A percentile compares a stretch with the other conserved stretches of the same genome.
These are phyloP conservation scores for Patella pellucida DNA, from an alignment of 2,888 invertebrate genomes.

Conservation along the genomic window DNA sequence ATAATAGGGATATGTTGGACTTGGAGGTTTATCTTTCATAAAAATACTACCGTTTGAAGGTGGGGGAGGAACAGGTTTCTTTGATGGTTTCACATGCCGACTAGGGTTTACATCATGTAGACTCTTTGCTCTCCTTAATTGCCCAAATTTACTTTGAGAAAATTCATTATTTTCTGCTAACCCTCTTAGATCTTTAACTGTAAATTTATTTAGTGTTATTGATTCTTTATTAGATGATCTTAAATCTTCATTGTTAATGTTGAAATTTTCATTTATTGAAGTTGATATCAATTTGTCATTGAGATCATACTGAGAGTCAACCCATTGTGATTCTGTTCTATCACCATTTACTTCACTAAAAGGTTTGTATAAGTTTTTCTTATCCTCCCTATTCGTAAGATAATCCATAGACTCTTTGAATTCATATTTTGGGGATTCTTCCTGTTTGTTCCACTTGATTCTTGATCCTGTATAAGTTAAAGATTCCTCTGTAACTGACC, in stretches of 20 bases:
- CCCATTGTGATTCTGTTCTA: not conserved
- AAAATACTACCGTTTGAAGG: not conserved
- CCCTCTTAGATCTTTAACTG: constrained; percentile 50
- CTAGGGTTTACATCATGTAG: not conserved
- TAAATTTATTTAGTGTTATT: constrained; percentile 34
- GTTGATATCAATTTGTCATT: no score
- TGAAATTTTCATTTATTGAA: no score
- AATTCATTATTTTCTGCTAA: constrained; percentile 60
- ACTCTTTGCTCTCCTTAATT: not conserved
- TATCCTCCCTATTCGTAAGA: not conserved
- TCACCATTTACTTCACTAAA: not conserved
- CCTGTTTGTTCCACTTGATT: not conserved
- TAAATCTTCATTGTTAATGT: not conserved
- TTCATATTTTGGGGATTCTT: not conserved
- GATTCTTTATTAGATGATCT: not conserved
- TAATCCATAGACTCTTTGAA: not conserved
- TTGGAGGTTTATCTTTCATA: not conserved
- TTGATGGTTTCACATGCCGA: not conserved
- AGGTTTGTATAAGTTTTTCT: not conserved
- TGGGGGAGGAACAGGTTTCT: not conserved
- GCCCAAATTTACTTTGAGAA: constrained; percentile 43
- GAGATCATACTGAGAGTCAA: no score
- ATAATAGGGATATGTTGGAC: not conserved
- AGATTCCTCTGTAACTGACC: not conserved
- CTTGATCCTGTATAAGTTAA: constrained; percentile 4